A percentile compares a stretch with the other conserved stretches of the same genome.
Conservation (phyloP, 2,888 invertebrate genomes). For the Tethea ocularis region DNA sequence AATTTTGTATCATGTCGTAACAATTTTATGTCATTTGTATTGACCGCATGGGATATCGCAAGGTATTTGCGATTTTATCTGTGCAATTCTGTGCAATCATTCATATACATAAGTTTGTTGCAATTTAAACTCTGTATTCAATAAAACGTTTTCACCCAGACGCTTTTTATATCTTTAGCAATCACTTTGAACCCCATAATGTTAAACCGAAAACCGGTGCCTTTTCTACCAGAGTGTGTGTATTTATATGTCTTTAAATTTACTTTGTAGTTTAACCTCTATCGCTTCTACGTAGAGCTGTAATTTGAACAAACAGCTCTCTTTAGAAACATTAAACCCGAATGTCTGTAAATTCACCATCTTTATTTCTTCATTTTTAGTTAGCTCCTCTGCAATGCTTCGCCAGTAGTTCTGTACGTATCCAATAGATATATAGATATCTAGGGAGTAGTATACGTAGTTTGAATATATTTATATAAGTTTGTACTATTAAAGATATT, state of each 20-base stretch:
- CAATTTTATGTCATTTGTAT: conserved; percentile 51
- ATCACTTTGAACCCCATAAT: conserved; percentile 39
- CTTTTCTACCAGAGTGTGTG: conserved; percentile 48
- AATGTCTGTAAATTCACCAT: conserved; percentile 79
- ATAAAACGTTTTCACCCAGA: conserved; percentile 37
- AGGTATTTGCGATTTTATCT: conserved; percentile 34
- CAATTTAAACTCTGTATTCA: conserved; percentile 30
- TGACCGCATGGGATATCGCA: conserved; percentile 42
- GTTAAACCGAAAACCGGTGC: conserved; percentile 36
- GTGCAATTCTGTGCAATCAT: conserved; percentile 35
- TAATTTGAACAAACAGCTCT: conserved; percentile 36
- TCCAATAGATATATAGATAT: conserved; percentile 25
- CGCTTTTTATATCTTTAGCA: conserved; percentile 37
- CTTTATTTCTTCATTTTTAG: conserved; percentile 81
- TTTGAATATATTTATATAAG: conserved; percentile 23
- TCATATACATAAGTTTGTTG: conserved; percentile 25
- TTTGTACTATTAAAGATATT: conserved; percentile 15
- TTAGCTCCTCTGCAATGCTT: conserved; percentile 77
- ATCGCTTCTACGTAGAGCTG: conserved; percentile 48
- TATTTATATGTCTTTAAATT: conserved; percentile 50
- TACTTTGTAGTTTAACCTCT: conserved; percentile 50
- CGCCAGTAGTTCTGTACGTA: conserved; percentile 55
- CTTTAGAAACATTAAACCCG: conserved; percentile 70
- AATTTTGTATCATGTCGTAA: conserved; percentile 43
- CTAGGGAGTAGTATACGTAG: conserved; percentile 17